A percentile compares a stretch with the other conserved stretches of the same genome.
These are phyloP conservation scores for Distichodus sexfasciatus DNA, from an alignment of 2,797 vertebrate genomes.

Conservation along the genomic window DNA sequence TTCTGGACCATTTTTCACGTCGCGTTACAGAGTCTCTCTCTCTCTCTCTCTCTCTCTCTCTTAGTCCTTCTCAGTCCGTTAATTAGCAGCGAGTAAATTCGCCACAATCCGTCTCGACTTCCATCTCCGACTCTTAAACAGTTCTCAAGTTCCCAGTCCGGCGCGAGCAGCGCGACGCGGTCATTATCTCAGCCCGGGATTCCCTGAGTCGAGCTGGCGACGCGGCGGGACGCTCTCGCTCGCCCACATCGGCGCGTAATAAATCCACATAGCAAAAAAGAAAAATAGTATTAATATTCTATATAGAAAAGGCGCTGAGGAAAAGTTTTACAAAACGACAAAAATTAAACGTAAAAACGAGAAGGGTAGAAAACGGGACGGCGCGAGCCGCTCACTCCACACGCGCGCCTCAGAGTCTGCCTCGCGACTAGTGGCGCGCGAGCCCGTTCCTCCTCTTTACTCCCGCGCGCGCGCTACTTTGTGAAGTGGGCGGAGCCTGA, in stretches of 20 bases:
- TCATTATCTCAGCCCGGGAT: not conserved
- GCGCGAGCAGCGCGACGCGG: not conserved
- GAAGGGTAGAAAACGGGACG: no score
- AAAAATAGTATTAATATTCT: not conserved
- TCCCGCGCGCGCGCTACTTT: no score
- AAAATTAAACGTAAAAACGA: no score
- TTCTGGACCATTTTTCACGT: slow-evolving; percentile 87
- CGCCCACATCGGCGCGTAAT: not conserved
- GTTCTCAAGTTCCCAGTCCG: no score
- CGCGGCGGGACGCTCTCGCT: not conserved
- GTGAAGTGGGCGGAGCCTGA: no score
- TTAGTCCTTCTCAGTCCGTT: slow-evolving; percentile 27
- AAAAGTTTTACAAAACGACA: not conserved
- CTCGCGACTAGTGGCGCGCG: no score
- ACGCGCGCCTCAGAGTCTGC: no score
- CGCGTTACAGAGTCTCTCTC: slow-evolving; percentile 2
- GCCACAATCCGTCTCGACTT: no score
- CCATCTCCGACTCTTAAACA: slow-evolving; percentile 48
- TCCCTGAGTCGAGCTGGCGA: slow-evolving; percentile 1
- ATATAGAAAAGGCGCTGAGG: not conserved
- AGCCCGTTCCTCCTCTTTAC: no score
- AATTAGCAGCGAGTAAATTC: slow-evolving; percentile 51
- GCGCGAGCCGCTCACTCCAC: no score
- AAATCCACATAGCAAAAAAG: not conserved
- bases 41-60: slow-evolving; percentile 28